Conservation (phyloP, 2,888 invertebrate genomes). For the Hypsopygia costalis region DNA sequence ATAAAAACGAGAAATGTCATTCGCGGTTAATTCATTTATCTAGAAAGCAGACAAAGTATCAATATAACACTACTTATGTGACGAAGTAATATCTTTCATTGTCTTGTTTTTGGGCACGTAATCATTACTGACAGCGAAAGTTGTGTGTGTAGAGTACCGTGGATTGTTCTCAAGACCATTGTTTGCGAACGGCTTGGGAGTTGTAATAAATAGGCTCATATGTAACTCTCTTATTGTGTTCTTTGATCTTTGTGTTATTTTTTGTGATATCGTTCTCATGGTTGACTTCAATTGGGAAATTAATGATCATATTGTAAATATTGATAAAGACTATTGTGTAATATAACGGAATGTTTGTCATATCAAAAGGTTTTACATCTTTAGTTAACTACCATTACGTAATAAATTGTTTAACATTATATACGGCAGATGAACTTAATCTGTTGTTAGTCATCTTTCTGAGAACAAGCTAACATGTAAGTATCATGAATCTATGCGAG, state of each 20-base stretch:
- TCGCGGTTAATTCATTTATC: no score
- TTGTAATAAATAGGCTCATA: slow-evolving; percentile 17
- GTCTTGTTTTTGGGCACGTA: slow-evolving; percentile 6
- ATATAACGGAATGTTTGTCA: no score
- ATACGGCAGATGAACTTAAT: no score
- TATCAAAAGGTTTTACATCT: no score
- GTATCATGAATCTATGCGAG: no score
- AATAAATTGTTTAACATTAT: no score
- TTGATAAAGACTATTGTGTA: no score
- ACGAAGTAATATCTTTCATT: slow-evolving; percentile 2
- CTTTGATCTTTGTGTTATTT: slow-evolving; percentile 1
- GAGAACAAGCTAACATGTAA: no score
- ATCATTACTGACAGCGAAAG: slow-evolving; percentile 36
- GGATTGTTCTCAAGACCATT: slow-evolving; percentile 57
- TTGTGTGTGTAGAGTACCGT: slow-evolving; percentile 32
- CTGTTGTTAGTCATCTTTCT: no score
- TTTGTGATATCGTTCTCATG: background rate
- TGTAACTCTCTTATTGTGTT: background rate
- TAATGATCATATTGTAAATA: background rate
- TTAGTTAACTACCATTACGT: no score
- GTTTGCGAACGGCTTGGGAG: slow-evolving; percentile 52
- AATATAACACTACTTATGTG: background rate
- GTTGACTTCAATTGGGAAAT: background rate
- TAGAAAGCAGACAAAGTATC: background rate
- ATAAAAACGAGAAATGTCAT: no score